A percentile compares a stretch with the other conserved stretches of the same genome.
Conservation (phyloP, 2,888 invertebrate species). For the Congeria kusceri region DNA sequence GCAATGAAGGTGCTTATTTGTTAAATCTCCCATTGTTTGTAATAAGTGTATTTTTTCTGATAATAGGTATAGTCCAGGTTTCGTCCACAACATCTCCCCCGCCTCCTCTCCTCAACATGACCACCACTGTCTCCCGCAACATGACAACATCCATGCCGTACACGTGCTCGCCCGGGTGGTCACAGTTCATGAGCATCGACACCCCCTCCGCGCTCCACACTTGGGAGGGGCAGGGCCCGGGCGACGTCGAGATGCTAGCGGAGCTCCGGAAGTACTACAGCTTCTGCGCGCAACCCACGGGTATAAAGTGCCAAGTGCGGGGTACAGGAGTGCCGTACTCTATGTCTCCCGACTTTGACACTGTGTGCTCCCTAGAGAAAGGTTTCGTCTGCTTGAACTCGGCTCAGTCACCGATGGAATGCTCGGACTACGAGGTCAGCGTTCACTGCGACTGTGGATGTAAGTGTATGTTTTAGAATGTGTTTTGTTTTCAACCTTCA, state of each 20-base stretch:
- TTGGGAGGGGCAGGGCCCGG: conserved; percentile 59
- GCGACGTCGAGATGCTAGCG: conserved; percentile 71
- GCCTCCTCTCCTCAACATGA: conserved; percentile 14
- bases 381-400: too few relatives aligned
- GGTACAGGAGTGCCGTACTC: conserved; percentile 64
- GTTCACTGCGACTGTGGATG: conserved; percentile 86
- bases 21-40: too few relatives aligned
- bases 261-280: conserved; percentile 70
- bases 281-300: conserved; percentile 75
- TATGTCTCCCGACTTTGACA: conserved; percentile 66
- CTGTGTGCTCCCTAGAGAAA: conserved; percentile 83
- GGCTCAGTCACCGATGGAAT: conserved; percentile 66
- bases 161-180: conserved; percentile 72
- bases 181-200: conserved; percentile 75
- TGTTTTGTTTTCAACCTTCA: too few relatives aligned
- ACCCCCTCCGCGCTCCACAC: conserved; percentile 48
- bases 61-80: conserved; percentile 29
- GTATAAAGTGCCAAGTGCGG: conserved; percentile 77
- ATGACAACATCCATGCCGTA: conserved; percentile 59
- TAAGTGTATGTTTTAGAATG: conserved; percentile 38
- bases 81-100: conserved; percentile 13
- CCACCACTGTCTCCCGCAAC: conserved; percentile 23
- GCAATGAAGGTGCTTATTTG: too few relatives aligned
- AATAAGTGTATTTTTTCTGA: too few relatives aligned
- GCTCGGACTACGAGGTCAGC: conserved; percentile 82